Conservation (phyloP, 1,140 invertebrate species). For the Cyrtorhinus lividipennis region DNA sequence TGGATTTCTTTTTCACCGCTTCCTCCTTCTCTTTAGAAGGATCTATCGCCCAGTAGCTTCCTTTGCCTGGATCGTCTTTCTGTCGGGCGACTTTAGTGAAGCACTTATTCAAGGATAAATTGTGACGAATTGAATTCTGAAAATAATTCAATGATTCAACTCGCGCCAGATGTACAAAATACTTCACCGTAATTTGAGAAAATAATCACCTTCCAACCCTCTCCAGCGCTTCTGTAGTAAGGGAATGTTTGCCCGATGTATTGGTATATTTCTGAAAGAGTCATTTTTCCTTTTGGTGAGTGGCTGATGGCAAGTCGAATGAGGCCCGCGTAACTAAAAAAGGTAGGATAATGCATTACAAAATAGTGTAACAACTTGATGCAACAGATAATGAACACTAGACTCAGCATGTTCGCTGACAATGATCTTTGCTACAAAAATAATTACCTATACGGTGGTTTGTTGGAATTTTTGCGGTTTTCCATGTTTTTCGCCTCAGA, state of each 20-base stretch:
- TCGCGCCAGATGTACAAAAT: slow-evolving; percentile 17
- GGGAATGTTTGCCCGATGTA: slow-evolving; percentile 62
- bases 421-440: too few relatives aligned
- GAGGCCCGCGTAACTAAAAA: slow-evolving; percentile 52
- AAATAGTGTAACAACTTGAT: too few relatives aligned
- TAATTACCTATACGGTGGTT: too few relatives aligned
- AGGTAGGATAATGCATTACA: too few relatives aligned
- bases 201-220: slow-evolving; percentile 49
- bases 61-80: slow-evolving; percentile 48
- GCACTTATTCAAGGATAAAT: slow-evolving; percentile 28
- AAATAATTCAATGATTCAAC: too few relatives aligned
- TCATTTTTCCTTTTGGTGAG: slow-evolving; percentile 54
- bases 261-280: slow-evolving; percentile 56
- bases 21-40: slow-evolving; percentile 30
- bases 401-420: too few relatives aligned
- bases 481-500: too few relatives aligned
- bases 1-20: slow-evolving; percentile 19
- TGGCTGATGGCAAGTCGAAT: slow-evolving; percentile 57
- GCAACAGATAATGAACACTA: too few relatives aligned
- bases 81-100: slow-evolving; percentile 48
- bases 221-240: slow-evolving; percentile 52
- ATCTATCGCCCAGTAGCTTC: slow-evolving; percentile 47
- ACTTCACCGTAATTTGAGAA: not conserved
- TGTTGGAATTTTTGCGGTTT: too few relatives aligned
- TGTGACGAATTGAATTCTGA: slow-evolving; percentile 28